Conservation (phyloP, 2,888 invertebrate genomes). For the Dendrolimus houi region DNA sequence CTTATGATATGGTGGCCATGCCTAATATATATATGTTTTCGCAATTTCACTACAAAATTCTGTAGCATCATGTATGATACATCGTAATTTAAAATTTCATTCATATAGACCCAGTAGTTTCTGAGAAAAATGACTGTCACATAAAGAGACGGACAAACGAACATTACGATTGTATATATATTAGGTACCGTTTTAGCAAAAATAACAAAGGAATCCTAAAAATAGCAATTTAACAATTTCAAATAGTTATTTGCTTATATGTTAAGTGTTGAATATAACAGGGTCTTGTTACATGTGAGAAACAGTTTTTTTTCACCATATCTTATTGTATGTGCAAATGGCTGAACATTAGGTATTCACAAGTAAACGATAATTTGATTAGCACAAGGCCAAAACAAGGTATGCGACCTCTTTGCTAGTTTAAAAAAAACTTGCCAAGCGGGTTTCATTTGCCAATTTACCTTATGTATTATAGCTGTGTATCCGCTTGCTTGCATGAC, state of each 20-base stretch:
- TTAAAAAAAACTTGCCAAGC: slow-evolving; percentile 42
- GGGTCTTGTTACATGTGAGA: slow-evolving; percentile 25
- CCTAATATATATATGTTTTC: too few relatives aligned
- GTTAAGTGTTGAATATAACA: slow-evolving; percentile 16
- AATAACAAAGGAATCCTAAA: too few relatives aligned
- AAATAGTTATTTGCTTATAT: not conserved
- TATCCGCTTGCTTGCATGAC: slow-evolving; percentile 40
- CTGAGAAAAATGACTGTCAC: too few relatives aligned
- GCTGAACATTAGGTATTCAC: slow-evolving; percentile 50
- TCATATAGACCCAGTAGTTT: too few relatives aligned
- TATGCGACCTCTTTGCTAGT: slow-evolving; percentile 66
- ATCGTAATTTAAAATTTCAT: too few relatives aligned
- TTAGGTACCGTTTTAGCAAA: too few relatives aligned
- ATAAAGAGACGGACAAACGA: too few relatives aligned
- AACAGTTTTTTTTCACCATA: slow-evolving; percentile 32
- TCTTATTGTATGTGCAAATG: slow-evolving; percentile 38
- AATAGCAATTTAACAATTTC: not conserved
- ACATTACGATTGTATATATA: too few relatives aligned
- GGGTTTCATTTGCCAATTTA: slow-evolving; percentile 41
- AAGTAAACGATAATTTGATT: slow-evolving; percentile 62
- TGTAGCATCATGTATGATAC: too few relatives aligned
- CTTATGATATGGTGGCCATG: too few relatives aligned
- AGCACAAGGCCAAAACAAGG: slow-evolving; percentile 64
- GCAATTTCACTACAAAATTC: too few relatives aligned
- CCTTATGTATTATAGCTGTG: slow-evolving; percentile 19